Base-by-base conservation (phyloP, 2,888 invertebrate species). In the Panorpa germanica region DNA sequence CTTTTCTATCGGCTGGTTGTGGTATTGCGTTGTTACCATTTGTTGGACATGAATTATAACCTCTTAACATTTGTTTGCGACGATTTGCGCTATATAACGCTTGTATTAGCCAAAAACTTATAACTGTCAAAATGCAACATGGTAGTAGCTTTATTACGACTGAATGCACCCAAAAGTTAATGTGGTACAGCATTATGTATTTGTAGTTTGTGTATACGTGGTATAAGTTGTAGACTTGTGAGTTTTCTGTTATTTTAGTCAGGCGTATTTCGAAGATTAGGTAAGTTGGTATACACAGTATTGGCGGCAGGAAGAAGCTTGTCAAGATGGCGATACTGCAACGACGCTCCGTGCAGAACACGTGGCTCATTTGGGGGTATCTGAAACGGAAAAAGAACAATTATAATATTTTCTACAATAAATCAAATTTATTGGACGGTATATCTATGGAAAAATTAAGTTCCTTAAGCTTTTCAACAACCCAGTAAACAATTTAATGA, bases 261-360 rank as follows among this genome's bases (percentile, higher is more conserved):
- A n/a, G n/a, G n/a, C n/a, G n/a, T n/a, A 71, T 63, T 37, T 64
- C 61, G 44, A 76, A 73, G 12, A 69, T 72, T 50, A 85, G 63
- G 48, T 75, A 83, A 28, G 81, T 78, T 2, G 90, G 90, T 32
- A 78, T 65, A 50, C 86, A 88, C 12, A 86, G 65, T 31, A 86
- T 55, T 1, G 81, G 65, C 3, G 86, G 80, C 9, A 76, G 58
- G 30, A 81, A 44, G 47, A 81, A 82, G 38, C 82, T 80, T 41
- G 69, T 59, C 13, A 70, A 48, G 33, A 90, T 78, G 8, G 81
- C 78, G 23, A 69, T 56, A 32, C 71, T 71, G 45, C 88, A 86
- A 34, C 82, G 65, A 17, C 66, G 57, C 43, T 81, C 70, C 14
- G 77, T 72, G 48, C 83, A 88, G 42, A 77, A 60, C 12, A 71